phyloP scores from a whole-genome alignment of 2,888 invertebrate species.

The Coenonympha arcania region DNA sequence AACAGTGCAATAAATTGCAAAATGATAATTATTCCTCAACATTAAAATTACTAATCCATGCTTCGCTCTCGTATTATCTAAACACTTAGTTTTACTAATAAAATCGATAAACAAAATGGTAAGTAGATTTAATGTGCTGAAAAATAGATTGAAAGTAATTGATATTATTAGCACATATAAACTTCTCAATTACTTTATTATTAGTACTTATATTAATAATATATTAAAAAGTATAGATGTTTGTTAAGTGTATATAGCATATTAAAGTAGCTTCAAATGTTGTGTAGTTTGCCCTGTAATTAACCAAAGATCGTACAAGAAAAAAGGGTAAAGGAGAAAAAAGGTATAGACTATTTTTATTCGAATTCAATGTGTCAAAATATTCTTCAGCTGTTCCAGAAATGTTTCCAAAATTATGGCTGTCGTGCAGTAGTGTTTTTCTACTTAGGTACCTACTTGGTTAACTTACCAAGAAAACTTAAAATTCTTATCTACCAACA shows the following conservation, averaged over 20 bases:
- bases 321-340: neutral
- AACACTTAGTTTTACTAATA: neutral
- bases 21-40: slow-evolving; percentile 18
- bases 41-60: slow-evolving; percentile 22
- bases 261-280: neutral
- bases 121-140: slow-evolving; percentile 2
- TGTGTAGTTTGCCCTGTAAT: neutral
- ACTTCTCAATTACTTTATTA: too few relatives aligned
- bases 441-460: neutral
- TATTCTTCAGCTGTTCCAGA: neutral
- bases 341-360: neutral
- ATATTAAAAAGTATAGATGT: neutral
- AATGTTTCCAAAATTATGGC: neutral
- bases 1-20: slow-evolving; percentile 22
- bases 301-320: neutral
- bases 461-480: neutral
- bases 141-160: slow-evolving; percentile 6
- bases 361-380: neutral
- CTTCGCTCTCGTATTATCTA: slow-evolving; percentile 13
- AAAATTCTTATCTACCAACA: neutral
- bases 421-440: neutral
- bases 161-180: neutral
- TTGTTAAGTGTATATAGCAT: neutral
- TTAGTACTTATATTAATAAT: too few relatives aligned
- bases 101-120: neutral